A percentile compares a stretch with the other conserved stretches of the same genome.
These are phyloP conservation scores for Clostera curtula DNA, from an alignment of 2,888 invertebrate species.

Conservation along the genomic window DNA sequence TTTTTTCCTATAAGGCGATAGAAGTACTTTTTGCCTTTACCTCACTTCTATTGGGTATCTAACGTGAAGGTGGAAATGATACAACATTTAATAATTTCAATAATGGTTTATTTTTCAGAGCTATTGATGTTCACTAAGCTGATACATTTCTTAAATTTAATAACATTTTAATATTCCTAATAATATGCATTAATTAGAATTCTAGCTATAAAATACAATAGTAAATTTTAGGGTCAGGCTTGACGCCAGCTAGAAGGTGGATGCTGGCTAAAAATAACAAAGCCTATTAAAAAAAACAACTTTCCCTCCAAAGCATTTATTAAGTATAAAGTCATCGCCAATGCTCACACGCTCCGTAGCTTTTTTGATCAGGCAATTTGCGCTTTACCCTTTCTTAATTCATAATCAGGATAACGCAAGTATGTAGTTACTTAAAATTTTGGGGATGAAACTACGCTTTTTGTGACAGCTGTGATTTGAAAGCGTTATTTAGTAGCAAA, in stretches of 20 bases:
- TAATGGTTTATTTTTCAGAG: slow-evolving; percentile 72
- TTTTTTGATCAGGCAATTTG: slow-evolving; percentile 2
- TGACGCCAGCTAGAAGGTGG: slow-evolving; percentile 36
- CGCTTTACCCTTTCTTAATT: too few relatives aligned
- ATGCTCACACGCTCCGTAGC: slow-evolving; percentile 14
- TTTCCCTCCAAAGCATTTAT: slow-evolving; percentile 21
- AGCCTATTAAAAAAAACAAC: slow-evolving; percentile 28
- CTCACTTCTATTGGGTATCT: too few relatives aligned
- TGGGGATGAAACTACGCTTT: too few relatives aligned
- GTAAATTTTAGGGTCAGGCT: slow-evolving; percentile 57
- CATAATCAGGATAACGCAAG: too few relatives aligned
- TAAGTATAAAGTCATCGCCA: slow-evolving; percentile 24
- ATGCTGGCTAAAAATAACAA: slow-evolving; percentile 34
- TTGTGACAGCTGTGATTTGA: slow-evolving; percentile 4
- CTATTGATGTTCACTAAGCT: slow-evolving; percentile 75
- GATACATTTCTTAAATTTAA: slow-evolving; percentile 72
- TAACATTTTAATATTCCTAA: slow-evolving; percentile 71
- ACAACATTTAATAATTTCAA: slow-evolving; percentile 72
- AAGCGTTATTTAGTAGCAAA: slow-evolving; percentile 14
- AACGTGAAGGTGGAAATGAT: slow-evolving; percentile 40
- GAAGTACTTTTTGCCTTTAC: too few relatives aligned
- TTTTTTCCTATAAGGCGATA: too few relatives aligned
- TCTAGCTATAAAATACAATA: slow-evolving; percentile 74
- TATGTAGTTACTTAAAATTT: too few relatives aligned
- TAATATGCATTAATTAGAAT: slow-evolving; percentile 73